Percentiles rank a stretch among this genome's conserved stretches.
Evolutionary conservation across 2,113 vertebrate genomes (phyloP).

Genomic region (Psittacula cyanocephala): DNA sequence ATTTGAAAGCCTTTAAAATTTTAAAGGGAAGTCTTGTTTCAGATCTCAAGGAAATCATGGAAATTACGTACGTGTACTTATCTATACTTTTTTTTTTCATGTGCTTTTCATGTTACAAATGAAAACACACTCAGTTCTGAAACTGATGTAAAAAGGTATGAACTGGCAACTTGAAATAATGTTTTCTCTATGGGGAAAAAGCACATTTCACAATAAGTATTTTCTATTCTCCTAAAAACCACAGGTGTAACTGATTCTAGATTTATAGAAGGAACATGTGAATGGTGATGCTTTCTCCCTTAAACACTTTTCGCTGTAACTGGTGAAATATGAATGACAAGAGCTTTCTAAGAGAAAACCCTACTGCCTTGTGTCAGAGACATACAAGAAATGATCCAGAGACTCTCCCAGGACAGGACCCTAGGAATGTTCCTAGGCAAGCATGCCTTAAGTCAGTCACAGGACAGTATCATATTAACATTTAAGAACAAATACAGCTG

Average conservation of each 20-base stretch:
- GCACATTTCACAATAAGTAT: constrained; percentile 31
- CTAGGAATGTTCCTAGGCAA: neutral
- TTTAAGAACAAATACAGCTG: neutral
- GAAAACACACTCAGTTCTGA: constrained; percentile 44
- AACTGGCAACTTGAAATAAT: neutral
- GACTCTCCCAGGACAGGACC: neutral
- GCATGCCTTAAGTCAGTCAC: neutral
- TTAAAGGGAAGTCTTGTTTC: neutral
- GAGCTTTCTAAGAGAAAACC: neutral
- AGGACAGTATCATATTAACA: neutral
- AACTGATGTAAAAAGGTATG: neutral
- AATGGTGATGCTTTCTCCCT: neutral
- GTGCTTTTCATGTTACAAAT: neutral
- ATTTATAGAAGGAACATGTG: constrained; percentile 24
- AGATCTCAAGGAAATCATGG: neutral
- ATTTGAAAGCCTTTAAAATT: neutral
- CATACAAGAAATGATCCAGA: neutral
- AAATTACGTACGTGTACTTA: neutral
- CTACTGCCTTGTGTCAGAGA: neutral
- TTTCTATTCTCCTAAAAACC: neutral
- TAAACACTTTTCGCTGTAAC: neutral
- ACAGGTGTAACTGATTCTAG: neutral
- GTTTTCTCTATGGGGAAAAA: neutral
- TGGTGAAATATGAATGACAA: neutral
- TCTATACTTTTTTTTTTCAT: neutral